A percentile compares a stretch with the other conserved stretches of the same genome.
Conservation (phyloP, 2,113 vertebrate species). For the Abramis brama region DNA sequence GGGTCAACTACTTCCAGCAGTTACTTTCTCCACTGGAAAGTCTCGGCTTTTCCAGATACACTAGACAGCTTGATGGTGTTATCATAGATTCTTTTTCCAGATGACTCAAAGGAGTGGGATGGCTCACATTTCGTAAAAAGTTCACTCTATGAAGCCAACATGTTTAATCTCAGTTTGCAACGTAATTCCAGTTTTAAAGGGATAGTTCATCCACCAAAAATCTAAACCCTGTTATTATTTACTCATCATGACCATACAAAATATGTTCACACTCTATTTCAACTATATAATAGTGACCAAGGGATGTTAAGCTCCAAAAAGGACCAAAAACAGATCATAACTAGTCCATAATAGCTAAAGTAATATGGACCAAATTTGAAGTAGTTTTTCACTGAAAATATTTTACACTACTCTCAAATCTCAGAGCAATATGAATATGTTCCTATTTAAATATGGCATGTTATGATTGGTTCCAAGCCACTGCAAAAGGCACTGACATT, state of each 20-base stretch:
- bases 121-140: not conserved
- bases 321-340: not conserved
- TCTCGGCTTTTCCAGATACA: conserved; percentile 1
- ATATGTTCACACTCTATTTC: not conserved
- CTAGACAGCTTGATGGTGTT: conserved; percentile 6
- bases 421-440: not conserved
- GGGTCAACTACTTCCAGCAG: not conserved
- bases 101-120: not conserved
- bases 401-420: not conserved
- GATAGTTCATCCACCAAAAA: not conserved
- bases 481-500: not conserved
- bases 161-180: not conserved
- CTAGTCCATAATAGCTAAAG: not conserved
- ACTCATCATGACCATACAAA: not conserved
- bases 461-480: not conserved
- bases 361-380: not conserved
- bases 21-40: conserved; percentile 15
- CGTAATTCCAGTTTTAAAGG: not conserved
- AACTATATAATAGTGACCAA: not conserved
- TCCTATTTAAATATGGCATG: not conserved
- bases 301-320: not conserved
- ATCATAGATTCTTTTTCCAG: conserved; percentile 23
- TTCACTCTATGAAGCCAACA: not conserved
- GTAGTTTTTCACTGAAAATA: not conserved
- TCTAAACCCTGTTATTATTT: not conserved